Evolutionary conservation across 2,797 vertebrate species (phyloP).

Genomic region (Meriones psammophilus): DNA sequence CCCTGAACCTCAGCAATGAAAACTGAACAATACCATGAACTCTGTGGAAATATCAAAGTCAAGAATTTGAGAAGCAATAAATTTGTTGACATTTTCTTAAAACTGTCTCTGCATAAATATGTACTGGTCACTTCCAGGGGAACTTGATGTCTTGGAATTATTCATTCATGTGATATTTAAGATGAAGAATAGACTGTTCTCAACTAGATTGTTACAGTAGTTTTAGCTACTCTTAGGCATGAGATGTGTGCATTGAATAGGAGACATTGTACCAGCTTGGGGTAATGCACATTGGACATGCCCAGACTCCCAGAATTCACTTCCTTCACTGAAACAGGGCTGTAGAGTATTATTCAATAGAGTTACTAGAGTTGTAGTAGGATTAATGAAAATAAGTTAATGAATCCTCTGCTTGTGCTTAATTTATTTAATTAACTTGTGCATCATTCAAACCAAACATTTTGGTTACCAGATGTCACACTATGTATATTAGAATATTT

Average conservation of each 20-base stretch:
- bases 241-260: background rate
- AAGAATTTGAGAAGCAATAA: conserved; percentile 51
- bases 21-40: background rate
- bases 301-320: background rate
- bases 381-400: background rate
- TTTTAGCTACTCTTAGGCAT: background rate
- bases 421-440: background rate
- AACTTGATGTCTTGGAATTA: background rate
- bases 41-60: background rate
- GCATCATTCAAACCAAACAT: background rate
- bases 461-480: background rate
- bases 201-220: background rate
- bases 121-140: background rate
- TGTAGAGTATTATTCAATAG: background rate
- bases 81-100: conserved; percentile 75
- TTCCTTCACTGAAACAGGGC: background rate
- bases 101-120: conserved; percentile 4
- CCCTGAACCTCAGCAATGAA: background rate
- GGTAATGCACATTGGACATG: background rate
- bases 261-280: background rate
- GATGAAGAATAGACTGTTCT: background rate
- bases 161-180: conserved; percentile 7
- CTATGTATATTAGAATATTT: background rate
- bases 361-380: background rate
- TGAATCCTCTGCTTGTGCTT: background rate